These are phyloP conservation scores for Desmodus rotundus DNA, from an alignment of 2,113 vertebrate genomes.

Conservation along the genomic window DNA sequence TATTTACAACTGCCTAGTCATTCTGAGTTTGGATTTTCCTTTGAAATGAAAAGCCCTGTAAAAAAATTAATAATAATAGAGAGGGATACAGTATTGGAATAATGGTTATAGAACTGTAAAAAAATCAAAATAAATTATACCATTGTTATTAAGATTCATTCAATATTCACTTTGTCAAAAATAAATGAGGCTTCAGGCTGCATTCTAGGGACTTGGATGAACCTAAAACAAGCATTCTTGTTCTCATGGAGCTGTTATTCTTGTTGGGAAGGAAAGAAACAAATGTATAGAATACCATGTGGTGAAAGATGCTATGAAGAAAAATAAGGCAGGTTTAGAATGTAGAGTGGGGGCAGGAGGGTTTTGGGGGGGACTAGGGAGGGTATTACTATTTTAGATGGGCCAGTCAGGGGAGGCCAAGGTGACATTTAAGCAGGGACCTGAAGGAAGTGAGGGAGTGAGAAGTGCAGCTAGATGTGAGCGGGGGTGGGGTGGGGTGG, in stretches of 20 bases:
- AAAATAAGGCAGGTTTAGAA: background rate
- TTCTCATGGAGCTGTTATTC: background rate
- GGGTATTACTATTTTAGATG: background rate
- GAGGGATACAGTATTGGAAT: background rate
- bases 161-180: background rate
- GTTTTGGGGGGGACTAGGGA: background rate
- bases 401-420: background rate
- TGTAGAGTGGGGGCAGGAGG: background rate
- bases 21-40: slow-evolving; percentile 30
- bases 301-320: background rate
- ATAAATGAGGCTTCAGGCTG: background rate
- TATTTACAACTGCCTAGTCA: slow-evolving; percentile 14
- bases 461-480: background rate
- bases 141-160: slow-evolving; percentile 16
- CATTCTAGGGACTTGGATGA: background rate
- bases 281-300: background rate
- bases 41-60: slow-evolving; percentile 51
- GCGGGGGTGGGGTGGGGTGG: accelerated
- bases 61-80: slow-evolving; percentile 27
- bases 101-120: slow-evolving; percentile 12
- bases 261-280: background rate
- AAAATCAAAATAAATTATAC: slow-evolving; percentile 22
- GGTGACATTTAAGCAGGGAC: background rate
- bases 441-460: background rate
- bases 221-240: background rate